A percentile compares a stretch with the other conserved stretches of the same genome.
Evolutionary conservation across 2,888 invertebrate species (phyloP).

Genomic region (Agonopterix arenella): DNA sequence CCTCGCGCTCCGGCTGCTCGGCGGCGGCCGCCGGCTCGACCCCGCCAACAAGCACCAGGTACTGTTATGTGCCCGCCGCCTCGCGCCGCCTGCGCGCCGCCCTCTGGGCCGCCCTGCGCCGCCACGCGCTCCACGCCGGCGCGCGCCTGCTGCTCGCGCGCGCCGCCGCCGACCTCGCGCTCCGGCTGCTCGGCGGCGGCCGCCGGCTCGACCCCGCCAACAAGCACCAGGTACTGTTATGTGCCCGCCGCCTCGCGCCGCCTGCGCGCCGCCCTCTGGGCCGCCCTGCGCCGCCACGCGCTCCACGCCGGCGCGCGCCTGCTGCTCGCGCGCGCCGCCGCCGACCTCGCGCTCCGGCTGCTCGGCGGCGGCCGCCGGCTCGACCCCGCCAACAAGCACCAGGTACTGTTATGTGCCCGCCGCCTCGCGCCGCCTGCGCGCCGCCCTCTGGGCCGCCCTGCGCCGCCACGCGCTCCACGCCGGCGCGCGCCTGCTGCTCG

Average conservation of each 20-base stretch:
- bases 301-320: constrained; percentile 76
- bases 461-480: constrained; percentile 79
- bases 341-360: constrained; percentile 86
- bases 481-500: constrained; percentile 82
- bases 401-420: constrained; percentile 80
- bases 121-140: constrained; percentile 75
- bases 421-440: constrained; percentile 80
- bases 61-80: constrained; percentile 81
- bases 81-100: constrained; percentile 79
- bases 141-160: constrained; percentile 86
- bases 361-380: constrained; percentile 90
- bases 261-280: constrained; percentile 82
- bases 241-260: constrained; percentile 85
- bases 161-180: constrained; percentile 89
- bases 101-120: constrained; percentile 80
- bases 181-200: constrained; percentile 86
- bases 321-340: constrained; percentile 88
- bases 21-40: constrained; percentile 89
- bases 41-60: constrained; percentile 91
- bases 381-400: constrained; percentile 92
- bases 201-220: constrained; percentile 90
- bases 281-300: constrained; percentile 79
- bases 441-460: constrained; percentile 80
- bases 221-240: constrained; percentile 80
- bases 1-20: constrained; percentile 84